Conservation (phyloP, 2,888 invertebrate species). For the Agrochola lychnidis region DNA sequence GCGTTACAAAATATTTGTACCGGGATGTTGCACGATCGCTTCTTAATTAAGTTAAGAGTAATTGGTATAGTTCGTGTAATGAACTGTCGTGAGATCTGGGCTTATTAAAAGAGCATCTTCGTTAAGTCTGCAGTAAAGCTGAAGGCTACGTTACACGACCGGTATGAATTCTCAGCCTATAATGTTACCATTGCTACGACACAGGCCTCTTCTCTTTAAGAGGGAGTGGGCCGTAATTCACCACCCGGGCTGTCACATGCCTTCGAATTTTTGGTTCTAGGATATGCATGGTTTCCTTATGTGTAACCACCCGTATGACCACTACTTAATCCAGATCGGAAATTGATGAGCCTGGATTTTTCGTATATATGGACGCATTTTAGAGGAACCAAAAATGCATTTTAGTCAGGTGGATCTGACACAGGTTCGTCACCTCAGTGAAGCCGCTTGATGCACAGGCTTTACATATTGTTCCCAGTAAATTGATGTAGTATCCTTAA, state of each 20-base stretch:
- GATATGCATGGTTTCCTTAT: neutral
- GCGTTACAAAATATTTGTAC: conserved; percentile 49
- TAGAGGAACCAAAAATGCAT: neutral
- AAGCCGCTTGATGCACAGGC: neutral
- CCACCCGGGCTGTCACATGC: neutral
- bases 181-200: neutral
- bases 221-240: neutral
- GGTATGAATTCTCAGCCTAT: neutral
- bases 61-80: conserved; percentile 47
- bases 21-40: conserved; percentile 38
- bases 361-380: too few relatives aligned
- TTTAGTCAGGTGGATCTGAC: neutral
- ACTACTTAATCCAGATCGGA: neutral
- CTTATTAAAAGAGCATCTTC: conserved; percentile 22
- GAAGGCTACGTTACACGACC: neutral
- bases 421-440: neutral
- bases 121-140: neutral
- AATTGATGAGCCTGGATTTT: neutral
- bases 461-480: neutral
- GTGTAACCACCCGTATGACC: neutral
- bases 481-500: neutral
- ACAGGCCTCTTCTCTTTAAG: neutral
- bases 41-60: conserved; percentile 50
- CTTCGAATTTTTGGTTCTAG: neutral
- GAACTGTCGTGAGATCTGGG: conserved; percentile 27